Evolutionary conservation across 2,113 vertebrate species (phyloP), one percentile per base, ranked within the genome.

Genomic region (Ptilonorhynchus violaceus): DNA sequence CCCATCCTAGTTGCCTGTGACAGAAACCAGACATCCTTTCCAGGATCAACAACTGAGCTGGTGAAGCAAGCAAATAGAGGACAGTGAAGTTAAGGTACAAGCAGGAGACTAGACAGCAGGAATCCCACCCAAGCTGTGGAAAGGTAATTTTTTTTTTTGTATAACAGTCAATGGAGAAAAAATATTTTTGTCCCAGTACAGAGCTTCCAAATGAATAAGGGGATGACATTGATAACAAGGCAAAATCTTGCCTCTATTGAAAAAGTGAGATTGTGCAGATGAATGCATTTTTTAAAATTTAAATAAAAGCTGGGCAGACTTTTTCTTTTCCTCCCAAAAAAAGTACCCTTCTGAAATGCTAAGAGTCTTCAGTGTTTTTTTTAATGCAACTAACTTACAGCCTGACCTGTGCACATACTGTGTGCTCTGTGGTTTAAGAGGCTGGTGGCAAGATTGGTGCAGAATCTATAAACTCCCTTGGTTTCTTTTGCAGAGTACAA

Each of bases 11-110:
- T 53, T 98, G 96, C 35, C 88, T 9, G 0, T 89, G 52, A 31
- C 58, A 84, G n/a, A 94, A 97, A 44, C 93, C 92, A 60, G 52
- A 88, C 2, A 10, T 97, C 89, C 46, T 89, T 98, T 95, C 94
- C 96, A 76, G 93, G 89, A 58, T 7, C 69, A 90, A 81, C 46
- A 68, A 83, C 91, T 35, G 68, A 16, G 42, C 96, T 98, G 76
- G 35, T 46, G 25, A 76, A 68, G 37, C 39, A 79, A 66, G 18
- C 66, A 85, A 69, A 35, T 3, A 60, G 66, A 88, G 22, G 33
- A n/a, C 11, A 58, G 33, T 25, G 39, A 74, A 50, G 41, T 44
- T 31, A 72, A 68, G 37, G 41, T 66, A 33, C 11, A 49, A 62
- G 23, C 28, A 84, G 28, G 31, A 66, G 28, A 49, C 35, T 5